Percentiles rank a stretch among this genome's conserved stretches.
These are phyloP conservation scores for Ephydatia muelleri DNA, from an alignment of 37 sponge, comb jelly and placozoan species.

Conservation along the genomic window DNA sequence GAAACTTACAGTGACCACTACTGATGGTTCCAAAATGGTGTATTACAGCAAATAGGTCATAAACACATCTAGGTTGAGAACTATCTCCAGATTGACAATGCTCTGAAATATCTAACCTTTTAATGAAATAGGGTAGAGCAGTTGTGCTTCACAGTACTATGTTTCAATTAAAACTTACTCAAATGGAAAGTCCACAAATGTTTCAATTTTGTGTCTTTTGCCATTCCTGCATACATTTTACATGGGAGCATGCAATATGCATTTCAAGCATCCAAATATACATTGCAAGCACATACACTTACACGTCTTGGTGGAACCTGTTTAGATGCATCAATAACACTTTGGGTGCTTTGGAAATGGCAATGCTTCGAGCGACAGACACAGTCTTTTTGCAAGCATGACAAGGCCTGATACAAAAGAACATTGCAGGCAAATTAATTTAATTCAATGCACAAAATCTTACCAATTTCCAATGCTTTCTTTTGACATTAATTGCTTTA, in stretches of 20 bases:
- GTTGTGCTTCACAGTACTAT: not conserved
- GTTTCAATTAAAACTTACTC: not conserved
- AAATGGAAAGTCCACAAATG: not conserved
- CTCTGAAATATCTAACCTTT: not conserved
- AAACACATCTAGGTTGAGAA: not conserved
- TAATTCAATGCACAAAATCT: not conserved
- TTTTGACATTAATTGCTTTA: not conserved
- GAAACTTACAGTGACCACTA: not conserved
- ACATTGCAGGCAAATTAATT: not conserved
- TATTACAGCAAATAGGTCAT: not conserved
- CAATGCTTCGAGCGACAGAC: not conserved
- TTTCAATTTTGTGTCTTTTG: not conserved
- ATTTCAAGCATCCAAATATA: not conserved
- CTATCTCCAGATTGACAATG: not conserved
- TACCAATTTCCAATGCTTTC: not conserved
- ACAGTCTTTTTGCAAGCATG: not conserved
- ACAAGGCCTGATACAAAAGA: not conserved
- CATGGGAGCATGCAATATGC: not conserved
- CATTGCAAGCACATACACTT: not conserved
- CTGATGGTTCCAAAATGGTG: not conserved
- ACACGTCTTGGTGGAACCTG: not conserved
- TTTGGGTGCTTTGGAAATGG: not conserved
- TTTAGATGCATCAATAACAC: not conserved
- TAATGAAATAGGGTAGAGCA: not conserved
- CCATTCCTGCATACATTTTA: not conserved